phyloP scores from a whole-genome alignment of 2,797 vertebrate genomes.

The Tenualosa thibaudeaui region DNA sequence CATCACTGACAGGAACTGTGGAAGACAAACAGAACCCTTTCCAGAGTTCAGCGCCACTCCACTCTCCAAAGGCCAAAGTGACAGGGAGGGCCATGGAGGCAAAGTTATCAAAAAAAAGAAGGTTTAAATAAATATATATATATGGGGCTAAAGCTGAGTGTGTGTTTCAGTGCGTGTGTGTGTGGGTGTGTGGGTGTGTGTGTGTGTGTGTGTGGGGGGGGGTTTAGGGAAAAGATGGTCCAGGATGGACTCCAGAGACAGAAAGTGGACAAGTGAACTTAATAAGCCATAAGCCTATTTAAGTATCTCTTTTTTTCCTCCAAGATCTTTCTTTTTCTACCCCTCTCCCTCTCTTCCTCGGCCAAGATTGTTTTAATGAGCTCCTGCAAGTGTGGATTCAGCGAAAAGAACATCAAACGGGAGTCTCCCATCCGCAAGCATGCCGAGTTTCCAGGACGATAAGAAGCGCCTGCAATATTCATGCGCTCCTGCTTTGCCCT shows the following conservation, averaged over 20 bases:
- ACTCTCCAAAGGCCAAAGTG: background rate
- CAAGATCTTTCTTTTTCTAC: background rate
- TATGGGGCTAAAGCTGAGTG: background rate
- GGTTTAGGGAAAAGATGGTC: background rate
- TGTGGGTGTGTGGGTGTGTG: background rate
- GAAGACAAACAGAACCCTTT: background rate
- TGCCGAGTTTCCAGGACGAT: background rate
- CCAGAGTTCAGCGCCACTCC: background rate
- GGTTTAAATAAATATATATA: slow-evolving; percentile 14
- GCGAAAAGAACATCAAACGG: slow-evolving; percentile 2
- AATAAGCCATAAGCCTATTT: background rate
- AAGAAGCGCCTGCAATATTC: background rate
- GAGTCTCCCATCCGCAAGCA: background rate
- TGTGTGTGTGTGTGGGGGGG: background rate
- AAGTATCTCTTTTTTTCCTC: background rate
- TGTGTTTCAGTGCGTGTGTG: background rate
- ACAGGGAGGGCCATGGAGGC: background rate
- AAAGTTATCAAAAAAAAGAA: background rate
- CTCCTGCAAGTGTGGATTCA: slow-evolving; percentile 12
- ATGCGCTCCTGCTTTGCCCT: background rate
- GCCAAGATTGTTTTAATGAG: slow-evolving; percentile 20
- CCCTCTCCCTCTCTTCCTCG: background rate
- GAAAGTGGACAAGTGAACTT: background rate
- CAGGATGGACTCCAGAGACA: background rate
- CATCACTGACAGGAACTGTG: background rate